Base-by-base conservation (phyloP, 2,113 vertebrate genomes). In the Cyprinus carpio region DNA sequence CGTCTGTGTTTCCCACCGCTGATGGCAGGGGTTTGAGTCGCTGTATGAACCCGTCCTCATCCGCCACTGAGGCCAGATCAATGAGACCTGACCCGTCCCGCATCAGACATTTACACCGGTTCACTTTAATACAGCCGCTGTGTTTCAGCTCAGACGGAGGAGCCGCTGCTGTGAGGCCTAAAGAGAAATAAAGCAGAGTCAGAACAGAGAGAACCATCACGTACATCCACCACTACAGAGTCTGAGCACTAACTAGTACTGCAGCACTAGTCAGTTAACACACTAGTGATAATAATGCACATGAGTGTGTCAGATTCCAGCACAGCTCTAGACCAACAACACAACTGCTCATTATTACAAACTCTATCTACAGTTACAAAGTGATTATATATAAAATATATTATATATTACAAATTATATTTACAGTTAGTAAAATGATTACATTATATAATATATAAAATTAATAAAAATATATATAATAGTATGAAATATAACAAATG, bases 51-150 rank as follows among this genome's bases (percentile, higher is more conserved):
- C 93, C 93, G 0, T 91, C 88, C 0, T 84, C 58, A 2, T 92
- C 91, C 3, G 91, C 94, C 87, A 94, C 60, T 0, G 92, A 86
- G 0, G 88, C 89, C 90, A 95, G 89, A 84, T 91, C 92, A 3
- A 95, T 93, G 60, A 94, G 91, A 1, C 94, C 94, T 0, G 92
- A 93, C 7, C 94, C 93, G 2, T 94, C 94, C 89, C 92, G 90
- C 94, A 95, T 91, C 89, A 95, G 92, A 77, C 94, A 95, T 43
- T 93, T 93, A 84, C 95, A 95, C 87, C 67, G 90, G 85, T 91
- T 94, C 75, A 95, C 90, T 82, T 90, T 93, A 72, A 95, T 92
- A 87, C 95, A 95, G 72, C 92, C 93, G 0, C 81, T 82, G 76
- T 87, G 87, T 29, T 85, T 75, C 49, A 43, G n/a, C 16, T 67